Conservation (phyloP, 2,888 invertebrate genomes). For the Limnephilus auricula region DNA sequence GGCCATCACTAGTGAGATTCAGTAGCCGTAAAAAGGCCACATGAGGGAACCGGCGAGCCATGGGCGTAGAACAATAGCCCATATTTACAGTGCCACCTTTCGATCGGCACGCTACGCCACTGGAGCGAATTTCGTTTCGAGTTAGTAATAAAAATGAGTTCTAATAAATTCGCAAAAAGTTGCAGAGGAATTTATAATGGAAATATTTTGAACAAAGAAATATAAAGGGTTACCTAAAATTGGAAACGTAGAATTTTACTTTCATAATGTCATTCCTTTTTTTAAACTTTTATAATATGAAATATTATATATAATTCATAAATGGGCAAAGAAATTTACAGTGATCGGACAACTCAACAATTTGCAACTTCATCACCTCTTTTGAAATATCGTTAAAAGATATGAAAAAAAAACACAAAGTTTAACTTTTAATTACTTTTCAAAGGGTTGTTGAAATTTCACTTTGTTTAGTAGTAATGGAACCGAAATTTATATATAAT, state of each 20-base stretch:
- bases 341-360: too few relatives aligned
- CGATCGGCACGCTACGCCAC: neutral
- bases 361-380: too few relatives aligned
- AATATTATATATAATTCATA: neutral
- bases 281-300: neutral
- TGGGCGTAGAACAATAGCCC: constrained; percentile 19
- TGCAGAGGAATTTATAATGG: neutral
- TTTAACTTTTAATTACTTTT: too few relatives aligned
- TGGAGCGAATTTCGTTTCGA: neutral
- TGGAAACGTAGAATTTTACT: neutral
- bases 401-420: too few relatives aligned
- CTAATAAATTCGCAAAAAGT: neutral
- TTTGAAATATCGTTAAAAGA: too few relatives aligned
- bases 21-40: neutral
- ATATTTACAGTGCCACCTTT: neutral
- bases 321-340: neutral
- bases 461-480: too few relatives aligned
- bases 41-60: constrained; percentile 10
- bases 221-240: neutral
- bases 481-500: too few relatives aligned
- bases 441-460: too few relatives aligned
- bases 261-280: neutral
- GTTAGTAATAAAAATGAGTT: neutral
- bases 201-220: neutral
- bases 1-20: neutral